Base-by-base conservation (phyloP, 2,888 invertebrate species). In the Drosophila vallismaia region DNA sequence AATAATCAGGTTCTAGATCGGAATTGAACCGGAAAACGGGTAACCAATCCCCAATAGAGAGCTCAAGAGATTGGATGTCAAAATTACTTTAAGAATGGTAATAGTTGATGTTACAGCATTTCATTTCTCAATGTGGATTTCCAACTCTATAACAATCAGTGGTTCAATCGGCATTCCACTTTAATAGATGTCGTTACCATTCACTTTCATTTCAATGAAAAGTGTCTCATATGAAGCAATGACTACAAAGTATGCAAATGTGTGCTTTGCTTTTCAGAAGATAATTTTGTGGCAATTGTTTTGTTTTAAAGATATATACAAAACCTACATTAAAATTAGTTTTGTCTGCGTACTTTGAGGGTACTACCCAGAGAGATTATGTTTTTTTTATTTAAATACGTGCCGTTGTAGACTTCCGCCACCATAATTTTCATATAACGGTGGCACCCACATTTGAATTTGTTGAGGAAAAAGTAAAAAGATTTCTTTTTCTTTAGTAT, bases 151-250 rank as follows among this genome's bases (percentile, higher is more conserved):
- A 29, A 46, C 29, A 45, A 29, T 56, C 6, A 36, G n/a, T 36
- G n/a, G 36, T 36, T 36, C 36, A 36, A 19, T 67, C 36, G 46
- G 54, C 55, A 63, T 67, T 67, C 63, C 54, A 53, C 40, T 51
- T 24, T 67, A 63, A 63, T 36, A 24, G 67, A 24, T 38, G 29
- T 62, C 12, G 42, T 31, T 67, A 29, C 63, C 63, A 53, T 53
- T 63, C 63, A 63, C 67, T 67, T 63, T 67, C 19, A 52, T 63
- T 44, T 7, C 28, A 36, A 36, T 42, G 31, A 44, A 63, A 44
- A 66, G 36, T 33, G 36, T 19, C 4, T 29, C 40, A 19, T 40
- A 19, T 42, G 40, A 42, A 40, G 12, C n/a, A 40, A 40, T 40
- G 12, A n/a, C 7, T 42, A 42, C 12, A 1, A 4, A 9, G 7